Percentiles rank a stretch among this genome's conserved stretches.
These are phyloP conservation scores for Eupsittula cactorum DNA, from an alignment of 2,113 vertebrate genomes.

Conservation along the genomic window DNA sequence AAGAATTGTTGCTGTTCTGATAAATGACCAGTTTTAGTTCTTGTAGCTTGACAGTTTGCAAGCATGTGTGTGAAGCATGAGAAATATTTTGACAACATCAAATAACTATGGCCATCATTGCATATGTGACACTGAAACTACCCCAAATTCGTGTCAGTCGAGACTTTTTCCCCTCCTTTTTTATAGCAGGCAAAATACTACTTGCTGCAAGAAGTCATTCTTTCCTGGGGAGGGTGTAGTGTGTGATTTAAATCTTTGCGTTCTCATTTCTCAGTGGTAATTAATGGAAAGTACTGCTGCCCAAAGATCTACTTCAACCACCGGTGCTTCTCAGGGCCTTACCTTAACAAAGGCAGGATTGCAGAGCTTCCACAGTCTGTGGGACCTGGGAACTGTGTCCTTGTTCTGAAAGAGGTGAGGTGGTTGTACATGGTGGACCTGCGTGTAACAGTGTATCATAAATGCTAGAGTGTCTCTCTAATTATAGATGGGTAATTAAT, in stretches of 20 bases:
- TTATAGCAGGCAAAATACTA: background rate
- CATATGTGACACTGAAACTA: background rate
- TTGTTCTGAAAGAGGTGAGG: conserved; percentile 96
- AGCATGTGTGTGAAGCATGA: background rate
- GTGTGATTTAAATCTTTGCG: background rate
- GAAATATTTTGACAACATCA: background rate
- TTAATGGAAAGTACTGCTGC: conserved; percentile 94
- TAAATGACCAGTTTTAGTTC: background rate
- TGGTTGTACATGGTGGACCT: background rate
- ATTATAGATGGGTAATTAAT: background rate
- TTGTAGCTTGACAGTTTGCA: background rate
- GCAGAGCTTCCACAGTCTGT: conserved; percentile 97
- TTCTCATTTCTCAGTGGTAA: conserved; percentile 73
- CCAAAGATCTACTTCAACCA: conserved; percentile 99
- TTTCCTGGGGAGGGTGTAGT: background rate
- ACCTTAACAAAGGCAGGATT: conserved; percentile 97
- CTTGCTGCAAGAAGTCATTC: background rate
- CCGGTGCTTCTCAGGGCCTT: conserved; percentile 96
- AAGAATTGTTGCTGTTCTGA: background rate
- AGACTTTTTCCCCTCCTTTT: background rate
- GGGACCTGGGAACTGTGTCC: conserved; percentile 94
- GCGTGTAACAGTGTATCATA: background rate
- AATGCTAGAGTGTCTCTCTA: background rate
- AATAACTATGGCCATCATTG: background rate
- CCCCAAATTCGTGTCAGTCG: background rate